These are phyloP conservation scores for Cerceris rybyensis DNA, from an alignment of 2,888 invertebrate genomes.

Conservation along the genomic window DNA sequence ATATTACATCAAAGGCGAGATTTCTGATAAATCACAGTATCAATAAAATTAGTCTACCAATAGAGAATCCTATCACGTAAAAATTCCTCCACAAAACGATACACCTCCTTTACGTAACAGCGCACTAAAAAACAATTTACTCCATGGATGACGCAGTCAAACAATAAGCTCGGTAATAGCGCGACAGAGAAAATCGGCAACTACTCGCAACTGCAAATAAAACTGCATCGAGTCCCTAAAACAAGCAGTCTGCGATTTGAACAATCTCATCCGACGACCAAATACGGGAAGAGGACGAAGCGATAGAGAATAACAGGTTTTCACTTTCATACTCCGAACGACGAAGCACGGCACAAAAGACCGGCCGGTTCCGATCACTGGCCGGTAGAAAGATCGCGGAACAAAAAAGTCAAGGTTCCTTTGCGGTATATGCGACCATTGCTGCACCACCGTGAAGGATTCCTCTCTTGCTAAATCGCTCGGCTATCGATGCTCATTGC, in stretches of 20 bases:
- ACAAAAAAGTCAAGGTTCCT: conserved; percentile 51
- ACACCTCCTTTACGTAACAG: too few species aligned
- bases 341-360: conserved; percentile 50
- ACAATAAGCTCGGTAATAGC: neutral
- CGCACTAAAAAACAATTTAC: too few species aligned
- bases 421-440: conserved; percentile 46
- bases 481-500: conserved; percentile 24
- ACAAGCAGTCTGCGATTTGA: conserved; percentile 37
- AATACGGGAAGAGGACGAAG: conserved; percentile 60
- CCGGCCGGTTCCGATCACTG: conserved; percentile 37
- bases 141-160: too few species aligned
- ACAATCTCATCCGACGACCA: conserved; percentile 56
- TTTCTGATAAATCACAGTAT: too few species aligned
- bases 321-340: conserved; percentile 59
- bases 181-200: conserved; percentile 16
- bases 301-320: conserved; percentile 67
- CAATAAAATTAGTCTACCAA: too few species aligned
- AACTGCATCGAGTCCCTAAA: conserved; percentile 47
- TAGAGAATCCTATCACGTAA: too few species aligned
- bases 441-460: conserved; percentile 19
- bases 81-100: too few species aligned
- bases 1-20: too few species aligned
- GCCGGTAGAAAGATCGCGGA: conserved; percentile 43
- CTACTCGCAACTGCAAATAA: conserved; percentile 32
- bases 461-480: conserved; percentile 41